Base-by-base conservation (phyloP, 2,888 invertebrate species). In the Cataglyphis albicans region DNA sequence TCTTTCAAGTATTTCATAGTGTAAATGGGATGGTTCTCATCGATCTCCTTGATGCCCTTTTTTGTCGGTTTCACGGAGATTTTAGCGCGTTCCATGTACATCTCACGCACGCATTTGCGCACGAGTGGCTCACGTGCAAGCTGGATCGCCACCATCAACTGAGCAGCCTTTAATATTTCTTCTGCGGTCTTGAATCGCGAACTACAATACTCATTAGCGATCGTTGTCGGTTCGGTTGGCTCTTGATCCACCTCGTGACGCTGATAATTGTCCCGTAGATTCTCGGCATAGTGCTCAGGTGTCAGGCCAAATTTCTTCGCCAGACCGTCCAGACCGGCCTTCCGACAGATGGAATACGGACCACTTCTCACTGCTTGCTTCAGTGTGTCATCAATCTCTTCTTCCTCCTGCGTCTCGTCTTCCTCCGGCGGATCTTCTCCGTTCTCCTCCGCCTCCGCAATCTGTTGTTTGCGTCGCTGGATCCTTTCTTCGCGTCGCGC, bases 261-360 rank as follows among this genome's bases (percentile, higher is more conserved):
- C 94, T 98, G 98, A 94, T 99, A 99, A 94, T 98, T 98, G 93
- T 99, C 99, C 0, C 98, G 96, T 9, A 99, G 95, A 95, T 99
- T 99, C 95, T 99, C 99, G 0, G 98, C 99, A 94, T 98, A 99
- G 95, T 99, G 97, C 93, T 98, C 98, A 0, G 99, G 98, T 0
- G 97, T 97, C 74, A 99, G 95, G 85, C 99, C 99, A 95, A 99
- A 99, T 93, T 97, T 97, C 93, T 97, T 98, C 3, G 98, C 98
- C 64, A 99, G 96, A 0, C 97, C 97, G 91, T 97, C 98, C 15
- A 99, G 96, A 35, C 98, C 98, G 3, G 98, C 98, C 93, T 97
- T 97, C 75, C 97, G 96, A 91, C 99, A 99, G 88, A 99, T 96
- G 57, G 97, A 96, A 93, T 99, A 99, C 0, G 98, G 97, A 1